Percentiles rank a stretch among this genome's conserved stretches.
phyloP scores from a whole-genome alignment of 2,797 vertebrate genomes.

The Sebastes baramenuke region DNA sequence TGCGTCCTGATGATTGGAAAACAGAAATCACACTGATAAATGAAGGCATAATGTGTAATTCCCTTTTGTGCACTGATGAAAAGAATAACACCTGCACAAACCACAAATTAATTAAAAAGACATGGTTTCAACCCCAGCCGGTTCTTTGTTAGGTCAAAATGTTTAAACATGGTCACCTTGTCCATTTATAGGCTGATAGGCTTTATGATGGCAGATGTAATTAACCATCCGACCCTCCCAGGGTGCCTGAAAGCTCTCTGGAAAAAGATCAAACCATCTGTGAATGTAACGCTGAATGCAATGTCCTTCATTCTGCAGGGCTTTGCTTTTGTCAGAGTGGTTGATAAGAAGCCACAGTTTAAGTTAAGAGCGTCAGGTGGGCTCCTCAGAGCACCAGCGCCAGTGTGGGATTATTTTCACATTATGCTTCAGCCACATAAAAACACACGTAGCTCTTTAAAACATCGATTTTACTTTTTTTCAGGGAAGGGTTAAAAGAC shows the following conservation, averaged over 20 bases:
- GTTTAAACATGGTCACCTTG: not conserved
- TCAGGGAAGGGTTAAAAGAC: not conserved
- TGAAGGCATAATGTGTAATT: not conserved
- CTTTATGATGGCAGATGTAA: not conserved
- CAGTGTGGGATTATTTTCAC: not conserved
- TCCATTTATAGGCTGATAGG: not conserved
- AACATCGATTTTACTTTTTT: not conserved
- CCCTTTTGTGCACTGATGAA: not conserved
- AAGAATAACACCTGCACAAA: not conserved
- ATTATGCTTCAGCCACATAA: not conserved
- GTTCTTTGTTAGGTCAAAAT: not conserved
- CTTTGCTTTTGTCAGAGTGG: conserved; percentile 19
- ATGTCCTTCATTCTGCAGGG: conserved; percentile 17
- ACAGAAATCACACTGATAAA: conserved; percentile 6
- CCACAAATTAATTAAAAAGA: not conserved
- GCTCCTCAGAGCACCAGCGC: not conserved
- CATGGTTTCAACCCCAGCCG: not conserved
- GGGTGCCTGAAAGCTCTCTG: not conserved
- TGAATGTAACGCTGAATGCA: conserved; percentile 19
- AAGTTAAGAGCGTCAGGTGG: not conserved
- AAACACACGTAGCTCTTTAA: not conserved
- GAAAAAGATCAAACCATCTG: conserved; percentile 16
- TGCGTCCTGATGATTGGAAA: not conserved
- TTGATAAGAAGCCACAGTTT: conserved; percentile 20
- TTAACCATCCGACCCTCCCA: not conserved